Evolutionary conservation across 2,888 invertebrate genomes (phyloP), one percentile per base, ranked within the genome.

Genomic region (Nomada fabriciana): DNA sequence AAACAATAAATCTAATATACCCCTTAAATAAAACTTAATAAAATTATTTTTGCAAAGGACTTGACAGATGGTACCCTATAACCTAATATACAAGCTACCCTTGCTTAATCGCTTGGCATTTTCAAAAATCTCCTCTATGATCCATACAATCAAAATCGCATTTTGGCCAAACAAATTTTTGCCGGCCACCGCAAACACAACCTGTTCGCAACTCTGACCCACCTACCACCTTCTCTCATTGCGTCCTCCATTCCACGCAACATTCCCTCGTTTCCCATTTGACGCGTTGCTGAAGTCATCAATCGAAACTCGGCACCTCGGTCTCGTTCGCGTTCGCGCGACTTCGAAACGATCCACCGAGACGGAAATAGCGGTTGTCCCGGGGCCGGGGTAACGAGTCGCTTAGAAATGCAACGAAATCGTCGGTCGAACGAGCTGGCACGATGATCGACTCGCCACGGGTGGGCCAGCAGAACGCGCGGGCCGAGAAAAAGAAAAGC

Each of bases 321-420:
- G 18, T 11, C n/a, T 59, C 55, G 18, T 36, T 50, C 74, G 72
- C 52, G 76, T 29, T 10, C 71, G 50, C 78, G 72, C 53, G 71
- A 53, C 68, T 15, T 42, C 68, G 57, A 42, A 64, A 68, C 53
- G 73, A 76, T 75, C 65, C 53, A 15, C 57, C 73, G 36, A 13
- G 52, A 53, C 55, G 72, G 68, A 53, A 73, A 72, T 20, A 55
- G 55, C 47, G 57, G 59, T 69, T 63, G 81, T 71, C 25, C 59
- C 42, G 59, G 43, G 63, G n/a, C 52, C 55, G 43, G 15, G 25
- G 53, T 60, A 60, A 63, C 63, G 69, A 69, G 72, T 78, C 83
- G 79, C 79, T 89, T 89, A 84, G 86, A 89, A 89, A 89, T 89
- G 88, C 89, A 89, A 89, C 86, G 89, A 89, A 88, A 89, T 87